Evolutionary conservation across 2,113 vertebrate genomes (phyloP).

Genomic region (Rhinolophus sinicus): DNA sequence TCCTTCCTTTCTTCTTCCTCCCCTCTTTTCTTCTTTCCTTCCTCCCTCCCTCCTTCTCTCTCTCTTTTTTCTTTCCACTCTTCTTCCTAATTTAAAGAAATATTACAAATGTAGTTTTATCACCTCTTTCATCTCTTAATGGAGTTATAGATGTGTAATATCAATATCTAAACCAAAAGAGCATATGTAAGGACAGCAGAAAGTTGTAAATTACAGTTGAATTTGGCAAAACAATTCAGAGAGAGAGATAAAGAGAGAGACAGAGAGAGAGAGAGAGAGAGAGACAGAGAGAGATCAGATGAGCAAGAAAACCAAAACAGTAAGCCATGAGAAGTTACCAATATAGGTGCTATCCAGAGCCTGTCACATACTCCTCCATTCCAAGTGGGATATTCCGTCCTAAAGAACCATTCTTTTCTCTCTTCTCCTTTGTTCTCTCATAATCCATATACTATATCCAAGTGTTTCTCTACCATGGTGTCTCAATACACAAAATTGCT

Average conservation of each 20-base stretch:
- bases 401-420: not conserved
- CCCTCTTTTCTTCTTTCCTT: no score
- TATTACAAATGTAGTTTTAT: not conserved
- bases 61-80: not conserved
- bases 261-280: no score
- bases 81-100: conserved; percentile 6
- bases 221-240: not conserved
- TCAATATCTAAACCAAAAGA: not conserved
- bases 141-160: not conserved
- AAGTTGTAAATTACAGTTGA: not conserved
- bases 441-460: not conserved
- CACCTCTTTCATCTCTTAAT: not conserved
- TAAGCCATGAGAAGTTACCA: not conserved
- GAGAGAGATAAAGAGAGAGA: no score
- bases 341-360: not conserved
- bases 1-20: no score
- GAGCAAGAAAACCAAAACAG: not conserved
- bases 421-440: not conserved
- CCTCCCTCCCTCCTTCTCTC: not conserved
- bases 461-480: not conserved
- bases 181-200: not conserved
- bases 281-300: not conserved
- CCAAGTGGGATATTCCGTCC: not conserved
- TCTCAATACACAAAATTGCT: not conserved
- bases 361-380: not conserved